Base-by-base conservation (phyloP, 2,113 vertebrate species). In the Trogon melanurus region DNA sequence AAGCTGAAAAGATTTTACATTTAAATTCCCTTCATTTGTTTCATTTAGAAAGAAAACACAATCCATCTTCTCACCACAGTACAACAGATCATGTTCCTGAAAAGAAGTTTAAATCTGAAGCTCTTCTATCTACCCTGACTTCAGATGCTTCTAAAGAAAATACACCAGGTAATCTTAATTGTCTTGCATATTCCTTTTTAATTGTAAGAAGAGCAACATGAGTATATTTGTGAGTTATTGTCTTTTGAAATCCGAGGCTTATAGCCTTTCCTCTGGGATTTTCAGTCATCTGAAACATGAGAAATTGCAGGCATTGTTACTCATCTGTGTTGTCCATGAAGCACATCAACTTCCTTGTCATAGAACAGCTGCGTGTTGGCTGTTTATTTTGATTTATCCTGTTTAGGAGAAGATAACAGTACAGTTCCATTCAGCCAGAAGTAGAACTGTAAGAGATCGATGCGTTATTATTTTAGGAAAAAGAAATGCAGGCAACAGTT, bases 61-160 rank as follows among this genome's bases (percentile, higher is more conserved):
- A 98, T 70, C 97, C 99, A 54, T 98, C 99, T 17, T 96, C 98
- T 84, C 99, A 99, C 91, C 99, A 99, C 97, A 98, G 99, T 26
- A 98, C 99, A 48, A 98, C 99, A 76, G 99, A 99, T 94, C 99
- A 99, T 32, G 98, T 99, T 91, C 98, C 99, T 58, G 99, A 99
- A 97, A 99, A 99, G 98, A 99, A 99, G 96, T 99, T 99, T 96
- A 99, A 99, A 96, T 99, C 99, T n/a, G 99, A 99, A 98, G 99
- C 99, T 87, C 98, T 99, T 95, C 98, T 99, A 18, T 99, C 99
- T 66, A 99, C 99, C 1, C 98, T 99, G 74, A 99, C 99, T 15
- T 99, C 99, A 79, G 99, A 99, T 91, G 99, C 98, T 57, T 99
- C 99, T 96, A 99, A 99, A 98, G 99, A 99, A 98, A 99, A 99